These are phyloP conservation scores for Petrosia ficiformis DNA, from an alignment of 37 sponge, comb jelly and placozoan genomes.

Conservation along the genomic window DNA sequence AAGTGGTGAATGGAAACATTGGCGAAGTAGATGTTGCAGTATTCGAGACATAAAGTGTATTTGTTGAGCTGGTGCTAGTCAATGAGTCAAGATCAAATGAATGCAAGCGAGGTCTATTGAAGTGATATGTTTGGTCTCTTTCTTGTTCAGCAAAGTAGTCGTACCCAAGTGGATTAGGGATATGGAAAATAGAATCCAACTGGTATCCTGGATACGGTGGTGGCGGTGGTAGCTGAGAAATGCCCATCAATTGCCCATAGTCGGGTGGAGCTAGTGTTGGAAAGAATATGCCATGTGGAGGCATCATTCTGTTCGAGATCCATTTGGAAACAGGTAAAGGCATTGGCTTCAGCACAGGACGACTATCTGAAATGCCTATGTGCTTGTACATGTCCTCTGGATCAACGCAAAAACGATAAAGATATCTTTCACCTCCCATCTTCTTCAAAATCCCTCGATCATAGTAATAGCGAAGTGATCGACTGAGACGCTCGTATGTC, in stretches of 20 bases:
- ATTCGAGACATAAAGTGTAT: not conserved
- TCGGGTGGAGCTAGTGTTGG: not conserved
- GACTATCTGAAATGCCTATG: conserved; percentile 62
- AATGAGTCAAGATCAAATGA: not conserved
- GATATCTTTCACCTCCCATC: conserved; percentile 75
- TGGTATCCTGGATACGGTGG: not conserved
- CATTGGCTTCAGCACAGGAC: conserved; percentile 71
- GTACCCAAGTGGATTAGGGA: not conserved
- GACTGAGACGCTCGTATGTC: conserved; percentile 89
- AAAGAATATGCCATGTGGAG: not conserved
- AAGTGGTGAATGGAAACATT: not conserved
- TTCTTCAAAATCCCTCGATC: conserved; percentile 82
- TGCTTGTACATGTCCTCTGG: conserved; percentile 73
- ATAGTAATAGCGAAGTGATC: conserved; percentile 88
- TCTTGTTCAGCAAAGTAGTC: not conserved
- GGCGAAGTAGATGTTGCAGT: not conserved
- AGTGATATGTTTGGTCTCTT: not conserved
- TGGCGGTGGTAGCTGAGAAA: not conserved
- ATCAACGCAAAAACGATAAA: conserved; percentile 75
- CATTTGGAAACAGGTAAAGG: conserved; percentile 23
- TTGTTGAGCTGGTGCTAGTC: not conserved
- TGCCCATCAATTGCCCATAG: not conserved
- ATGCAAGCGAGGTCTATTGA: no score
- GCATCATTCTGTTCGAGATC: conserved; percentile 6
- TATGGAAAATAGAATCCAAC: not conserved